Evolutionary conservation across 2,113 vertebrate species (phyloP), one percentile per base, ranked within the genome.

Genomic region (Perca fluviatilis): DNA sequence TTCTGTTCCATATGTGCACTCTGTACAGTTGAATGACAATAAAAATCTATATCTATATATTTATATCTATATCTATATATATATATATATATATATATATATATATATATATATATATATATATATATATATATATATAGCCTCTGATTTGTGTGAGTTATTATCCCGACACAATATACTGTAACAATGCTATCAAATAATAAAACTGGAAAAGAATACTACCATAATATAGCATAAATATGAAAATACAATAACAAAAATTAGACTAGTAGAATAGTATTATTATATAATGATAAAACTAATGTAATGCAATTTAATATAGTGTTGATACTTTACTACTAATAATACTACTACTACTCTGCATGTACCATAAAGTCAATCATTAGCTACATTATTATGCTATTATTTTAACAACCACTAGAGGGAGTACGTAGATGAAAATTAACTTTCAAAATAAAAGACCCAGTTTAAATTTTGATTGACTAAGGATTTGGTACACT

Each of bases 401-500:
- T 8, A 7, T 49, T 70, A 25, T 43, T 16, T 6, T 25, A 0
- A n/a, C 27, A 4, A 7, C 75, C 83, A 67, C 36, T 62, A 81
- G 79, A 74, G 62, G 74, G 4, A 51, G 75, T 6, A 46, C 3
- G 1, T 57, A 0, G 15, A 5, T 40, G 9, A 9, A 43, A 43
- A 43, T 43, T 3, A 14, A 7, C 6, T 87, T 71, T 63, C 84
- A 91, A 83, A 91, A 88, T 88, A 92, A 84, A 86, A 84, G 1
- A 30, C 6, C 15, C 2, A 1, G 13, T 36, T 67, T 5, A n/a
- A 54, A 47, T 12, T 5, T 18, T 15, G 15, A 23, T 13, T n/a
- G 16, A 36, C 4, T 30, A 12, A 2, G 2, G 8, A 6, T 36
- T 67, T 46, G 14, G 5, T 16, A 6, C 15, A 46, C 10, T 0